Base-by-base conservation (phyloP, 2,113 vertebrate species). In the Xyliphius kryptos region DNA sequence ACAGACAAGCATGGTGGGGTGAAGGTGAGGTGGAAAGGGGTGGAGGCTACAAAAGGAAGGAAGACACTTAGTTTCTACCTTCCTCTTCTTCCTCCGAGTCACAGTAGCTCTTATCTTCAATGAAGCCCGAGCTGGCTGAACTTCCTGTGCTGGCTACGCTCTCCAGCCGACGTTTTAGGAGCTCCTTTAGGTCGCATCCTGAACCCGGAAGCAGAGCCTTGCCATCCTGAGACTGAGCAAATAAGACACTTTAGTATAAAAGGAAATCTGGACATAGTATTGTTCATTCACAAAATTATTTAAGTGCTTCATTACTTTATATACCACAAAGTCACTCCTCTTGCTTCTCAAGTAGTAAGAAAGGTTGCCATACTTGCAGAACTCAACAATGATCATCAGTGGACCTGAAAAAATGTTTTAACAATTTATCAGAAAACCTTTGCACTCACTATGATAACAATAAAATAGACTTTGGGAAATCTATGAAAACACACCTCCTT, bases 31-130 rank as follows among this genome's bases (percentile, higher is more conserved):
- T 41, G 19, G 52, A 50, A 56, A 40, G 8, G 6, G 13, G 37
- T 58, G n/a, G 57, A 13, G 16, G 62, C 43, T 13, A 16, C 32
- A 20, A 60, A 20, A 56, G 64, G 75, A 78, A 79, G 74, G 72
- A 76, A 78, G 73, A 73, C 19, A 71, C 69, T 79, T 70, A 68
- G 79, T 69, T 66, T 71, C 80, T 91, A 93, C 92, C 91, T 89
- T 97, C 93, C 81, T 97, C 93, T 69, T 95, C 92, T 74, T 94
- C 92, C 74, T 97, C 94, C 1, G 90, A 92, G 75, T 97, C 93
- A 0, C 91, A 93, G 81, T 94, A 95, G 75, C 91, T 95, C 86
- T 96, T 95, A 78, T 97, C 92, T 86, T 97, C 94, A 72, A 94
- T 87, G 66, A 97, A 97, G 53, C 94, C 94, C 1, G 94, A 97